Conservation (phyloP, 2,113 vertebrate species). For the Calonectris borealis region DNA sequence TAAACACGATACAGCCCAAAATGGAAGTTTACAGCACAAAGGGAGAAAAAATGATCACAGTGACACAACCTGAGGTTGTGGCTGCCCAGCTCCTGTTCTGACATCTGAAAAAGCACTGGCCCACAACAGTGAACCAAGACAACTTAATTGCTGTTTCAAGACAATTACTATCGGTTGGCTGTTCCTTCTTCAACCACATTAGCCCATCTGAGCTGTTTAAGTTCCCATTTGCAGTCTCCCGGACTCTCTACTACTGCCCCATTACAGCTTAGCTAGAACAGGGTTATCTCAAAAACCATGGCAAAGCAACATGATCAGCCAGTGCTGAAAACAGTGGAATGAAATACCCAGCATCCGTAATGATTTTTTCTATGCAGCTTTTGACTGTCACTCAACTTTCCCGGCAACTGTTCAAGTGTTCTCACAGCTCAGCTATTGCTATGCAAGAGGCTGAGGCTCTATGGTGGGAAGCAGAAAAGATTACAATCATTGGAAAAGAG, state of each 20-base stretch:
- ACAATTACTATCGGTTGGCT: background rate
- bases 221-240: background rate
- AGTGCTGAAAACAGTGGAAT: background rate
- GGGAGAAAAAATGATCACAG: background rate
- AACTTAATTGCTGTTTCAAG: background rate
- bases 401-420: background rate
- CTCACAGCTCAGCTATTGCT: background rate
- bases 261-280: background rate
- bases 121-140: slow-evolving; percentile 3
- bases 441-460: background rate
- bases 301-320: background rate
- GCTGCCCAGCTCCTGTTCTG: background rate
- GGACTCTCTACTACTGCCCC: background rate
- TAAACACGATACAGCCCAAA: background rate
- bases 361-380: background rate
- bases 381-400: background rate
- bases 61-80: background rate
- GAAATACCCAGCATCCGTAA: background rate
- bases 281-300: background rate
- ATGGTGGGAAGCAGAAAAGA: background rate
- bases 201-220: background rate
- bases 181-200: background rate
- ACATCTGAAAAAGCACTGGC: slow-evolving; percentile 9
- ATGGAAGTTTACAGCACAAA: background rate
- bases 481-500: background rate